phyloP scores from a whole-genome alignment of 37 sponge, comb jelly and placozoan species.

The Agelas oroides region DNA sequence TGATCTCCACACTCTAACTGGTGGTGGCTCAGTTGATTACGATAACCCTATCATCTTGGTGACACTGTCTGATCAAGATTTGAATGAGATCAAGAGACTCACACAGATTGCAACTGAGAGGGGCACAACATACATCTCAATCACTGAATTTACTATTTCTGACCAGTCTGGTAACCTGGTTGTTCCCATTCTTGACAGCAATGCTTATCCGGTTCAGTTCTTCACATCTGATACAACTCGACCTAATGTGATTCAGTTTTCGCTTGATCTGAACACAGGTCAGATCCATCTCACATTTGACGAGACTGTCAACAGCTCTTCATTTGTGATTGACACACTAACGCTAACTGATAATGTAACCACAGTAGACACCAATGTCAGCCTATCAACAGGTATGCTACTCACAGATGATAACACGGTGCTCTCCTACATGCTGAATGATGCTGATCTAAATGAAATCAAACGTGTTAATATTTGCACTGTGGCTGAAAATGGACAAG shows the following conservation, averaged over 20 bases:
- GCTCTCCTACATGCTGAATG: conserved; percentile 63
- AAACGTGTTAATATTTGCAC: conserved; percentile 85
- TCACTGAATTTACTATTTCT: conserved; percentile 31
- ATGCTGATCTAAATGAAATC: conserved; percentile 71
- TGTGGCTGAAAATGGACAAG: conserved; percentile 31
- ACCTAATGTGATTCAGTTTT: conserved; percentile 64
- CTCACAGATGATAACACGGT: conserved; percentile 62
- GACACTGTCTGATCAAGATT: conserved; percentile 54
- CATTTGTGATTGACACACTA: conserved; percentile 49
- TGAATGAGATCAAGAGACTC: conserved; percentile 75
- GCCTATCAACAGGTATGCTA: conserved; percentile 37
- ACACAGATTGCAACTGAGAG: conserved; percentile 60
- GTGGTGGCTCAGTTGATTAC: conserved; percentile 70
- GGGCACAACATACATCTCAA: conserved; percentile 58
- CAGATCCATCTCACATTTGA: conserved; percentile 73
- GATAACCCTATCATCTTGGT: conserved; percentile 79
- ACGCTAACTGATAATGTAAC: conserved; percentile 36
- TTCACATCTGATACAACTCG: conserved; percentile 75
- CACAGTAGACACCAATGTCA: conserved; percentile 5
- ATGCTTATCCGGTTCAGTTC: conserved; percentile 3
- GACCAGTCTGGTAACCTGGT: conserved; percentile 77
- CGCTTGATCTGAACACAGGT: conserved; percentile 80
- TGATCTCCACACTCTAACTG: conserved; percentile 69
- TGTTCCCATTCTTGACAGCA: conserved; percentile 23
- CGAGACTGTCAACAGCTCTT: conserved; percentile 79